Percentiles rank a stretch among this genome's conserved stretches.
These are phyloP conservation scores for Hypercompe scribonia DNA, from an alignment of 2,888 invertebrate genomes.

Conservation along the genomic window DNA sequence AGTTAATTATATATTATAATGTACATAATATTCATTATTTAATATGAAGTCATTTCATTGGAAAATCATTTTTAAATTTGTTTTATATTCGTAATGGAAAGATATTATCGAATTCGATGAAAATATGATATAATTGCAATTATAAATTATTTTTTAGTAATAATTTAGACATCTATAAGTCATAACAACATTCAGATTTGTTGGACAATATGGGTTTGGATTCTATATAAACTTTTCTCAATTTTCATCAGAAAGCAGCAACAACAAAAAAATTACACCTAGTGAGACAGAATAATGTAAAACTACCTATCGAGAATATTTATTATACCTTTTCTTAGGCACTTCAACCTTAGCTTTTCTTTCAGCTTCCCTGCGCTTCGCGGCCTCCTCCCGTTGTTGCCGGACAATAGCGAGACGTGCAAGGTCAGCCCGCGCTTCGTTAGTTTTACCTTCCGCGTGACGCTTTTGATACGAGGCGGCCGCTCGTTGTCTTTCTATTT, in stretches of 20 bases:
- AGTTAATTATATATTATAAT: constrained; percentile 35
- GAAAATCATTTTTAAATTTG: constrained; percentile 31
- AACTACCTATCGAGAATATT: background rate
- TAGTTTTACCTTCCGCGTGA: constrained; percentile 98
- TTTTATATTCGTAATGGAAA: constrained; percentile 22
- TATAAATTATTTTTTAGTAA: constrained; percentile 19
- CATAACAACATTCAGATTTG: constrained; percentile 8
- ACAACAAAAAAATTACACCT: background rate
- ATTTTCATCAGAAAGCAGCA: no score
- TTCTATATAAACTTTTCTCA: no score
- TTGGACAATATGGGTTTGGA: background rate
- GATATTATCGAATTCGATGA: constrained; percentile 23
- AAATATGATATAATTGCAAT: constrained; percentile 10
- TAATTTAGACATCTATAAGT: constrained; percentile 47
- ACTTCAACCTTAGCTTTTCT: constrained; percentile 88
- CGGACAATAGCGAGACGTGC: constrained; percentile 97
- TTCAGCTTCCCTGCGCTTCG: constrained; percentile 95
- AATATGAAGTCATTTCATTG: constrained; percentile 32
- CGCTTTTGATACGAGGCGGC: constrained; percentile 96
- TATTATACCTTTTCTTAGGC: constrained; percentile 74
- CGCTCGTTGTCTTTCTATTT: constrained; percentile 95
- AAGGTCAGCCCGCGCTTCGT: constrained; percentile 97
- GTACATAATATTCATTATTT: constrained; percentile 26
- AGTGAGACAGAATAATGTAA: background rate
- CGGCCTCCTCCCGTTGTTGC: constrained; percentile 98